Base-by-base conservation (phyloP, 2,797 vertebrate species). In the Amphiprion clarkii region DNA sequence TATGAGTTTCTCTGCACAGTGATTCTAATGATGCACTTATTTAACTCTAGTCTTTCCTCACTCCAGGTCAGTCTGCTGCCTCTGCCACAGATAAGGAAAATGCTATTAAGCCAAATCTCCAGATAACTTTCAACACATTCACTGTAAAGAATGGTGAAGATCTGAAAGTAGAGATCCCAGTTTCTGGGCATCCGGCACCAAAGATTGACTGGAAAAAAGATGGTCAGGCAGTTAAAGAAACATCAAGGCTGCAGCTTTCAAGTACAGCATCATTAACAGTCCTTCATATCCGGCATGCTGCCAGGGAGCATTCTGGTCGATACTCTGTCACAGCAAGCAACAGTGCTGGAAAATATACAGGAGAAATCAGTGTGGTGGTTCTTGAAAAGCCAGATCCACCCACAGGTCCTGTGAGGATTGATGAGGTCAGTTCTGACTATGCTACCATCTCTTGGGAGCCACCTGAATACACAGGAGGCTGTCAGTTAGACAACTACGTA, bases 311-410 rank as follows among this genome's bases (percentile, higher is more conserved):
- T 81, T 95, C 95, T 42, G 97, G 97, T 75, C 96, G 96, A 85
- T 99, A 97, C 40, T 89, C 92, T 27, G 49, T 98, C 82, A 97
- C 90, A 56, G 96, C 96, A 81, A 96, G 95, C 77, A 99, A 97
- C 52, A 91, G 82, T 73, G 95, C 96, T 76, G 97, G 97, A 72
- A 93, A 91, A 2, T 87, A 91, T 78, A 93, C 88, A 72, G 97
- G 95, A 81, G 93, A 96, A 65, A 92, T 97, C 79, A 95, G 85
- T 53, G 88, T 99, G 86, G 94, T 97, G 72, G 93, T 98, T 86
- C 92, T 99, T 65, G 97, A 99, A 89, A 98, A 96, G 79, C 97
- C 97, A 65, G 97, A 96, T 58, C 95, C 97, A 85, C 97, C 97
- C 31, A 86, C 65, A 69, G 97, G 96, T 67, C 96, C 97, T 21